Evolutionary conservation across 2,797 vertebrate genomes (phyloP).

Genomic region (Dallia pectoralis): DNA sequence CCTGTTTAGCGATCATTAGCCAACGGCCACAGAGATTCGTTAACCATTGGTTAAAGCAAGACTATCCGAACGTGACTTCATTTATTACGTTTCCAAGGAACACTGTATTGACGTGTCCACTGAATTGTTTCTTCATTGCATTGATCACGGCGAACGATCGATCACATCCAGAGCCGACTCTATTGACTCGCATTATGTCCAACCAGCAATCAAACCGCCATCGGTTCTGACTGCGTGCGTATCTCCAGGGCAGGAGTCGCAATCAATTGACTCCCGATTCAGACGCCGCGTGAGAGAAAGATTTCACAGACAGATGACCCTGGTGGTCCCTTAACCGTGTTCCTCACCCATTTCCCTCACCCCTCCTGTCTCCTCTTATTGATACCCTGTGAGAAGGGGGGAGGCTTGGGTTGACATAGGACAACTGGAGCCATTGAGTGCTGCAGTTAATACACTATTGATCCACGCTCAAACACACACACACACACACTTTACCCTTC

Average conservation of each 20-base stretch:
- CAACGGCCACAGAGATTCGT: not conserved
- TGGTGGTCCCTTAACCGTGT: not conserved
- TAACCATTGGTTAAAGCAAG: not conserved
- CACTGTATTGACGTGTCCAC: not conserved
- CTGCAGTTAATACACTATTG: not conserved
- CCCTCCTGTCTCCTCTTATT: not conserved
- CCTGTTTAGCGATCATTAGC: not conserved
- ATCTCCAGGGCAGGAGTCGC: not conserved
- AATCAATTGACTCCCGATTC: no score
- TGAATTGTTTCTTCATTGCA: not conserved
- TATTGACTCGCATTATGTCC: not conserved
- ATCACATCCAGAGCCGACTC: not conserved
- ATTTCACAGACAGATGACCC: not conserved
- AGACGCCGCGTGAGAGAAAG: not conserved
- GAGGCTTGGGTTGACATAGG: not conserved
- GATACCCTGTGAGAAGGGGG: not conserved
- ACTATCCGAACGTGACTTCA: not conserved
- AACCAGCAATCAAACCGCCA: not conserved
- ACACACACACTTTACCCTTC: conserved; percentile 5
- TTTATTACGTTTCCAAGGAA: not conserved
- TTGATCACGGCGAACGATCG: not conserved
- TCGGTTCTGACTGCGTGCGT: not conserved
- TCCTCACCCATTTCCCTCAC: not conserved
- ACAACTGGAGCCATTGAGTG: not conserved
- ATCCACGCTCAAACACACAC: not conserved